phyloP scores from a whole-genome alignment of 2,797 vertebrate genomes.

The Anabacerthia variegaticeps region DNA sequence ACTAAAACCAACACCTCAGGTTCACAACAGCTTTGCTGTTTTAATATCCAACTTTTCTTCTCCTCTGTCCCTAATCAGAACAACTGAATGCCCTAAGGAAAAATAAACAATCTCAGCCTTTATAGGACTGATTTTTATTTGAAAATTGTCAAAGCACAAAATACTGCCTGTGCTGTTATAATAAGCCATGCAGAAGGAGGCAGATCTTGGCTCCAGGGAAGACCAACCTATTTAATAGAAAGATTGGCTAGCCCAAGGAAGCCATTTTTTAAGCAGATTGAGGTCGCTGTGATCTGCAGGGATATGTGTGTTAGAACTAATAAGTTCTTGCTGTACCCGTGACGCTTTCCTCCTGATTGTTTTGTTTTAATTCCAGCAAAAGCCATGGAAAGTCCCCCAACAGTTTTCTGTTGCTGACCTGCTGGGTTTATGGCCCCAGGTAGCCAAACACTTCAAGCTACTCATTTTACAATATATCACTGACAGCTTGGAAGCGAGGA shows the following conservation, averaged over 20 bases:
- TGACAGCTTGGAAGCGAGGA: background rate
- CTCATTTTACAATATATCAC: background rate
- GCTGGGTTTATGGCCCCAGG: constrained; percentile 34
- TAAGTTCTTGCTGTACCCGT: constrained; percentile 14
- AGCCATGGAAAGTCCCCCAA: background rate
- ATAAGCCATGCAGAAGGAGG: constrained; percentile 43
- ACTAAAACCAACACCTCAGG: constrained; percentile 2
- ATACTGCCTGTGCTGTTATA: constrained; percentile 25
- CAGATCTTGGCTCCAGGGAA: constrained; percentile 59
- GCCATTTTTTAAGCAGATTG: constrained; percentile 62
- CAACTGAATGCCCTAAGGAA: constrained; percentile 20
- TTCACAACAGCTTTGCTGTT: background rate
- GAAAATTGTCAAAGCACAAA: constrained; percentile 37
- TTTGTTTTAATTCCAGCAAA: constrained; percentile 65
- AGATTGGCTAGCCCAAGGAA: constrained; percentile 53
- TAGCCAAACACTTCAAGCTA: constrained; percentile 40
- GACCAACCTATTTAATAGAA: constrained; percentile 46
- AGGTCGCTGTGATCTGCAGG: constrained; percentile 50
- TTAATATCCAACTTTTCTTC: background rate
- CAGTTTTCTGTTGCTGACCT: constrained; percentile 27
- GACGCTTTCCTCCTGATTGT: constrained; percentile 28
- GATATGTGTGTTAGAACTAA: constrained; percentile 46
- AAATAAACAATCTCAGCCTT: constrained; percentile 27
- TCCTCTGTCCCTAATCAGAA: constrained; percentile 11
- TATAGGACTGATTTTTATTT: constrained; percentile 36